Conservation (phyloP, 2,888 invertebrate species). For the Trissolcus japonicus region DNA sequence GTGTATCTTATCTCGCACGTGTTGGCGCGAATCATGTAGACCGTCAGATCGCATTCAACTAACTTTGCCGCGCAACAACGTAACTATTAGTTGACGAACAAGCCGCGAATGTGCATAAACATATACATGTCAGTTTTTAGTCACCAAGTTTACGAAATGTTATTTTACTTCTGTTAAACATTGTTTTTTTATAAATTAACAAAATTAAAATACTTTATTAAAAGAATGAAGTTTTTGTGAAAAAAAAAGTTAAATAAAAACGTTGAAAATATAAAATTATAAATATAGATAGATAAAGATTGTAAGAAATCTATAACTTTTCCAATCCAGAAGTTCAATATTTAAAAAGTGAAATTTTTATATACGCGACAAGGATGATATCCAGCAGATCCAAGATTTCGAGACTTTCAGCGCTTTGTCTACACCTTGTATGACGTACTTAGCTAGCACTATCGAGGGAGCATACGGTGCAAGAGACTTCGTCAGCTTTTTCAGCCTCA, state of each 20-base stretch:
- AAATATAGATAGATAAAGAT: no score
- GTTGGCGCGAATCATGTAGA: slow-evolving; percentile 17
- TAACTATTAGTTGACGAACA: slow-evolving; percentile 17
- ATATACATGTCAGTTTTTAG: no score
- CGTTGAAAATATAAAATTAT: no score
- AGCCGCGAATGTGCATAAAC: slow-evolving; percentile 1
- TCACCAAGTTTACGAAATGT: no score
- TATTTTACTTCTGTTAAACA: no score
- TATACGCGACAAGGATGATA: slow-evolving; percentile 16
- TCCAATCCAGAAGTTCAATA: no score
- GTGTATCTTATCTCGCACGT: slow-evolving; percentile 23
- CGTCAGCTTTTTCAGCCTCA: slow-evolving; percentile 66
- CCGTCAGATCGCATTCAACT: slow-evolving; percentile 24
- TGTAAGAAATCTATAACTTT: slow-evolving; percentile 14
- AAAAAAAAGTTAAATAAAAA: no score
- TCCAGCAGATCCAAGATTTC: slow-evolving; percentile 46
- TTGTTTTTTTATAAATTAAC: no score
- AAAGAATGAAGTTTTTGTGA: no score
- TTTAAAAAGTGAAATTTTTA: slow-evolving; percentile 23
- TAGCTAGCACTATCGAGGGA: slow-evolving; percentile 46
- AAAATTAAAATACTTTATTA: no score
- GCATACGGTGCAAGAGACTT: slow-evolving; percentile 51
- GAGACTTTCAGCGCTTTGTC: slow-evolving; percentile 49
- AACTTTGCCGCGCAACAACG: slow-evolving; percentile 16
- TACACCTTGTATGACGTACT: slow-evolving; percentile 55